Base-by-base conservation (phyloP, 2,113 vertebrate species). In the Burhinus oedicnemus region DNA sequence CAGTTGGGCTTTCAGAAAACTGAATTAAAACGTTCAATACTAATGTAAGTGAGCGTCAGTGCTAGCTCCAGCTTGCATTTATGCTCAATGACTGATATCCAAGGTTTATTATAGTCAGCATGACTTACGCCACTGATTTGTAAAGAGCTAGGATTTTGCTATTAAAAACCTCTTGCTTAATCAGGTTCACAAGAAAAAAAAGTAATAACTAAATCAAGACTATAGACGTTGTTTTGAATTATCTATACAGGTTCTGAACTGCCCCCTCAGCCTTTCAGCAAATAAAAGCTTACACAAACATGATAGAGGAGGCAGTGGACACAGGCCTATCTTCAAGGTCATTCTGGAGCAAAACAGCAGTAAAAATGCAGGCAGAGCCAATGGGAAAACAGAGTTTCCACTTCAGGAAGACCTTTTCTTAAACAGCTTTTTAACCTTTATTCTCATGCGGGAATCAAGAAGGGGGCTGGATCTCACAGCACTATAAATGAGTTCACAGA, bases 221-320 rank as follows among this genome's bases (percentile, higher is more conserved):
- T 44, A 14, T 2, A 58, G 22, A 81, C 87, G 27, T 47, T 51
- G 25, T 42, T 90, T 74, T 8, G 0, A 77, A 69, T 92, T 70
- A 58, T 9, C 4, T 54, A 8, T 17, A 89, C 4, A 26, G 6
- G 10, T 66, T 89, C 49, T n/a, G 29, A 21, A 62, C 11, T 20
- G 30, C 51, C 42, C 57, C 8, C 79, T 80, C 77, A 55, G 26
- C 52, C 29, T 82, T 64, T 57, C 60, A 51, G 87, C 58, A 84
- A 94, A 93, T 27, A 90, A 83, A 97, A 93, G 55, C 47, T 74
- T 78, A 64, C 5, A 78, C 51, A 95, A 93, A 60, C 32, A 82
- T 4, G 62, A 65, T 42, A 47, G 79, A 83, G 29, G 47, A 74
- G 38, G 23, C 15, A 66, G 29, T 38, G 21, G 27, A 21, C 27